A percentile compares a stretch with the other conserved stretches of the same genome.
phyloP scores from a whole-genome alignment of 2,888 invertebrate species.

The Epirrhoe alternata region DNA sequence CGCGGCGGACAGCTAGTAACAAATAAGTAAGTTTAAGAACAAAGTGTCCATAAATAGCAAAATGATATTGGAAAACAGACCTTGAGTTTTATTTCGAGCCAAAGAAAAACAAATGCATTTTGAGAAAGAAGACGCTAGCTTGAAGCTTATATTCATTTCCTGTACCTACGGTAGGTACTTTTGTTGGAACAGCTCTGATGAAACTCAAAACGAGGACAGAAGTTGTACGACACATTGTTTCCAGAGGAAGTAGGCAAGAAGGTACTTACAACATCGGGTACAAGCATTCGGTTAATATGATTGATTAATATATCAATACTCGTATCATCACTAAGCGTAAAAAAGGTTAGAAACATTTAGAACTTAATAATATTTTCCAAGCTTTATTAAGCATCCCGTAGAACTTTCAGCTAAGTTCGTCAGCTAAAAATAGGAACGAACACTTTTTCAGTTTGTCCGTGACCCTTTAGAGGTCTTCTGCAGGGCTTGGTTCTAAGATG shows the following conservation, averaged over 20 bases:
- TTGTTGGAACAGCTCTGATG: not conserved
- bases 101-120: constrained; percentile 1
- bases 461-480: not conserved
- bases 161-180: not conserved
- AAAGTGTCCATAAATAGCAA: too few species aligned
- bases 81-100: not conserved
- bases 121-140: not conserved
- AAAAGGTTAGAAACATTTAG: not conserved
- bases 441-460: not conserved
- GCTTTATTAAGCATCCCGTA: not conserved
- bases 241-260: not conserved
- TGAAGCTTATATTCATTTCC: constrained; percentile 4
- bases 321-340: too few species aligned
- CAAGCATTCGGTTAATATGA: too few species aligned
- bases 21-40: too few species aligned
- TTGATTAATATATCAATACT: too few species aligned
- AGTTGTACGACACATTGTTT: not conserved
- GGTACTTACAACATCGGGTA: not conserved
- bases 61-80: not conserved
- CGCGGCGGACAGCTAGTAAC: too few species aligned
- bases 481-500: not conserved
- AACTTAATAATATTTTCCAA: not conserved
- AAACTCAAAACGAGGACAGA: not conserved
- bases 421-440: not conserved
- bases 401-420: not conserved